A percentile compares a stretch with the other conserved stretches of the same genome.
Evolutionary conservation across 2,888 invertebrate genomes (phyloP).

Genomic region (Orthosia gracilis): DNA sequence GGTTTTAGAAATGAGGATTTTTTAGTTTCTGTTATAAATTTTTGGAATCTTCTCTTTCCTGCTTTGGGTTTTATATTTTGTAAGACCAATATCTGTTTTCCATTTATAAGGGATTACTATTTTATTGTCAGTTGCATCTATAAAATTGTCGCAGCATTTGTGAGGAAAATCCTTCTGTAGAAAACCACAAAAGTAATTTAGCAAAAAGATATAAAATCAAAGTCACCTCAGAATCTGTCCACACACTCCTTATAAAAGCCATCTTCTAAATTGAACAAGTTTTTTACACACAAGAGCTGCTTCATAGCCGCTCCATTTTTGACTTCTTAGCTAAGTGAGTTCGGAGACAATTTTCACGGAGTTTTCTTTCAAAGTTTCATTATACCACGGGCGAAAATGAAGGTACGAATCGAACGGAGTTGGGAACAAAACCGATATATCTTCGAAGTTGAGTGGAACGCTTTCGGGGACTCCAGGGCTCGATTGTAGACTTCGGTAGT

Average conservation of each 20-base stretch:
- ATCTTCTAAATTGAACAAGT: slow-evolving; percentile 52
- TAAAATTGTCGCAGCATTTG: neutral
- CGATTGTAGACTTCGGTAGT: slow-evolving; percentile 75
- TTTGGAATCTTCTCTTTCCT: neutral
- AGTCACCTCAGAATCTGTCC: slow-evolving; percentile 26
- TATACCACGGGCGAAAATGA: slow-evolving; percentile 74
- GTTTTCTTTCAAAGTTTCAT: slow-evolving; percentile 74
- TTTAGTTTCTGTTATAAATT: neutral
- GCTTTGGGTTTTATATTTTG: neutral
- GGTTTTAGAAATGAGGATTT: neutral
- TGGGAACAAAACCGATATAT: slow-evolving; percentile 85
- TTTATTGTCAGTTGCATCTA: neutral
- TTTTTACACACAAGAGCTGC: slow-evolving; percentile 53
- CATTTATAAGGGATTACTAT: neutral
- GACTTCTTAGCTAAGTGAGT: slow-evolving; percentile 66
- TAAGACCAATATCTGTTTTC: no score
- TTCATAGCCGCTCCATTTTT: slow-evolving; percentile 63
- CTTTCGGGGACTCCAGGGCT: slow-evolving; percentile 64
- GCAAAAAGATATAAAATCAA: slow-evolving; percentile 11
- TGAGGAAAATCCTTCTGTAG: neutral
- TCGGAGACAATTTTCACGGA: slow-evolving; percentile 67
- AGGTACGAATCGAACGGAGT: slow-evolving; percentile 74
- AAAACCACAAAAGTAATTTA: neutral
- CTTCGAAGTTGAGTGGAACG: slow-evolving; percentile 73
- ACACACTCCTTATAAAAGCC: slow-evolving; percentile 41